Percentiles rank a stretch among this genome's conserved stretches.
Evolutionary conservation across 92 coral and sea anemone genomes (phyloP).

Genomic region (Muricea muricata): DNA sequence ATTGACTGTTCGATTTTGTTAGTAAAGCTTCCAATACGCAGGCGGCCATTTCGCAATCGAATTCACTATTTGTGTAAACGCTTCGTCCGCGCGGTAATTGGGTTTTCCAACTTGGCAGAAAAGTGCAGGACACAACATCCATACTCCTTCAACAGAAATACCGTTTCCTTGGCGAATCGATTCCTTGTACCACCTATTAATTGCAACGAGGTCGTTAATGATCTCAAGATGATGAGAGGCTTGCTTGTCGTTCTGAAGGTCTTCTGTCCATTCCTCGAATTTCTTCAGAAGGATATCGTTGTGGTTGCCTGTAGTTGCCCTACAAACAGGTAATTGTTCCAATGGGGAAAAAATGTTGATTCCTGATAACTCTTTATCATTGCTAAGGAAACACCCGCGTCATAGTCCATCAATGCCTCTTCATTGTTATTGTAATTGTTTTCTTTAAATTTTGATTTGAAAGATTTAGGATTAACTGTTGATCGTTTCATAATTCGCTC

Average conservation of each 20-base stretch:
- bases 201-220: constrained; percentile 49
- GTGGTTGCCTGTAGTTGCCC: not conserved
- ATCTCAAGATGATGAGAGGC: not conserved
- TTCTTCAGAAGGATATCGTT: not conserved
- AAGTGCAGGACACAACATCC: not conserved
- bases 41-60: not conserved
- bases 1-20: constrained; percentile 34
- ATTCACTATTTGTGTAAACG: constrained; percentile 5
- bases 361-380: constrained; percentile 49
- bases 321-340: not conserved
- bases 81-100: constrained; percentile 2
- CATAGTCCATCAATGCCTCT: constrained; percentile 51
- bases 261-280: not conserved
- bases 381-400: constrained; percentile 49
- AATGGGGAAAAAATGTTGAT: constrained; percentile 32
- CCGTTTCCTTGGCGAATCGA: constrained; percentile 54
- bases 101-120: not conserved
- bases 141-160: constrained; percentile 53
- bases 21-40: not conserved
- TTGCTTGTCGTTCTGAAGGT: not conserved
- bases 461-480: constrained; percentile 39
- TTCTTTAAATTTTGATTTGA: not conserved
- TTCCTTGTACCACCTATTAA: constrained; percentile 62
- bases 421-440: constrained; percentile 55
- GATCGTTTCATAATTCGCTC: constrained; percentile 11